Evolutionary conservation across 2,888 invertebrate genomes (phyloP).

Genomic region (Spilosoma lubricipeda): DNA sequence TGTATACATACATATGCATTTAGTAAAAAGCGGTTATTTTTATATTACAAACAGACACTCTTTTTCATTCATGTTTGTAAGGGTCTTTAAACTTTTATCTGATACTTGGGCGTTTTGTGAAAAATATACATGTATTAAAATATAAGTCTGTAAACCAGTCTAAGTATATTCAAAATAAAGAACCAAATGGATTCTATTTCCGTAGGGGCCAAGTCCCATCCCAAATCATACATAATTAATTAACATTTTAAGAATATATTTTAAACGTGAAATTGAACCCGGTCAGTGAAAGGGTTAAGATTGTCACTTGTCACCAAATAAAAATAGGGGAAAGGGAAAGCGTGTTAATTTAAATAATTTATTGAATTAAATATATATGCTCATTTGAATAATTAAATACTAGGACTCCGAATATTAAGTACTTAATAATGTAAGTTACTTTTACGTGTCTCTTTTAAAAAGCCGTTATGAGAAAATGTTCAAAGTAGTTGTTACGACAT

Average conservation of each 20-base stretch:
- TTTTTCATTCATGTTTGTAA: not conserved
- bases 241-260: conserved; percentile 80
- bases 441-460: conserved; percentile 11
- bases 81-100: too few species aligned
- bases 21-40: too few species aligned
- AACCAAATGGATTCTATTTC: conserved; percentile 58
- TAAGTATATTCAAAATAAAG: conserved; percentile 31
- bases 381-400: conserved; percentile 16
- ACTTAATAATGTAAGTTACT: conserved; percentile 20
- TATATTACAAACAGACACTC: too few species aligned
- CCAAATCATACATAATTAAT: conserved; percentile 69
- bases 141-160: not conserved
- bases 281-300: conserved; percentile 76
- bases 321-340: conserved; percentile 66
- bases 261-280: conserved; percentile 71
- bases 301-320: conserved; percentile 75
- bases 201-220: conserved; percentile 53
- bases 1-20: too few species aligned
- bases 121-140: not conserved
- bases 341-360: conserved; percentile 60
- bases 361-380: conserved; percentile 51
- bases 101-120: not conserved
- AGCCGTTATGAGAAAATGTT: not conserved
- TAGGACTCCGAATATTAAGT: not conserved
- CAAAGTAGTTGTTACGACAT: not conserved